Evolutionary conservation across 2,113 vertebrate genomes (phyloP), one percentile per base, ranked within the genome.

Genomic region (Megaleporinus macrocephalus): DNA sequence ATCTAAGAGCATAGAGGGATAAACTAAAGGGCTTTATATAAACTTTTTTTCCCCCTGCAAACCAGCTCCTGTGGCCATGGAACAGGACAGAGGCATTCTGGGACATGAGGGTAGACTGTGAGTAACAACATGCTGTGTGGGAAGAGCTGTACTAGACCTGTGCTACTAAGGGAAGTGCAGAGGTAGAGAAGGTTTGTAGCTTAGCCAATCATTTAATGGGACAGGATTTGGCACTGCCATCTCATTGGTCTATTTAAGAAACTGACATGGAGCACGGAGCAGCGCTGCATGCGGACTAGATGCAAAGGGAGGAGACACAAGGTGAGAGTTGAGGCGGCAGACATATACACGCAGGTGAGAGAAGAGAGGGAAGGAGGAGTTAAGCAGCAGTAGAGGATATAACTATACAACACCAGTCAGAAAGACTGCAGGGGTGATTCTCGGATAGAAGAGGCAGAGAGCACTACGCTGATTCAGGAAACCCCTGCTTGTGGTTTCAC

Each of bases 81-180:
- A 22, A 57, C 11, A 30, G 30, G 29, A 69, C 49, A 2, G 49
- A 69, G 53, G 30, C 66, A 27, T 2, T 57, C 30, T 83, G 83
- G 65, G 87, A 83, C 86, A 86, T 87, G 82, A 86, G 85, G 89
- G 87, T 85, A 84, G 82, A 85, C 86, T 70, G 84, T 74, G 61
- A 85, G 85, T 41, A 71, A 18, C 10, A 51, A 15, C 2, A 44
- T 53, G 41, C 57, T 69, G 30, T 13, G 26, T 24, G 57, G 20
- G 24, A 79, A 47, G 33, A 76, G 44, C 68, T 49, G 59, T 68
- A 36, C 10, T 47, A 10, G 44, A 73, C 20, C 20, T 29, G 26
- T 27, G 63, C 44, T 57, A 27, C 24, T 62, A 36, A 44, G 18
- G 12, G 66, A 41, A 55, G 22, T 65, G 70, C 47, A 79, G 82